Evolutionary conservation across 2,888 invertebrate genomes (phyloP).

Genomic region (Beris chalybata): DNA sequence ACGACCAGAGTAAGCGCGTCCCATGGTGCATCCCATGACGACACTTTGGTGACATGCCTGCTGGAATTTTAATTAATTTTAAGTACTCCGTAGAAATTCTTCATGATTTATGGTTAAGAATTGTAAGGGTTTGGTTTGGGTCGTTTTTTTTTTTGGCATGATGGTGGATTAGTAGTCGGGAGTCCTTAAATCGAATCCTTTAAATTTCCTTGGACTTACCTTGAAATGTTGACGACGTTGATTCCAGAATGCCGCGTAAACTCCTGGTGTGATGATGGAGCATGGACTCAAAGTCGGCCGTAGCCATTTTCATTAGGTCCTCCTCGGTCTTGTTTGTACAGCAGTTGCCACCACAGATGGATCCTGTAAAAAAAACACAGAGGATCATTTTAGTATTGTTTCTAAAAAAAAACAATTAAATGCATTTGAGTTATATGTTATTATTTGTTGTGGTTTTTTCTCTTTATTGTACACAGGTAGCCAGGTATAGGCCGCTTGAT

Average conservation of each 20-base stretch:
- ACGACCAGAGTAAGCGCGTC: not conserved
- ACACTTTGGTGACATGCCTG: not conserved
- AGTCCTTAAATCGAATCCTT: too few relatives aligned
- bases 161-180: too few relatives aligned
- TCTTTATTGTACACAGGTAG: not conserved
- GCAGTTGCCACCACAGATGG: conserved; percentile 54
- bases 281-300: conserved; percentile 65
- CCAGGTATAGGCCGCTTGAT: conserved; percentile 1
- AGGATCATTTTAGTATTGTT: too few relatives aligned
- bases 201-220: conserved; percentile 60
- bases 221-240: conserved; percentile 73
- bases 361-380: conserved; percentile 44
- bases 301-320: conserved; percentile 52
- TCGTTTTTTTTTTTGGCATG: too few relatives aligned
- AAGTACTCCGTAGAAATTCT: not conserved
- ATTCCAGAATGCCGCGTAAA: conserved; percentile 73
- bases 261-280: conserved; percentile 72
- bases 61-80: conserved; percentile 23
- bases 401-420: not conserved
- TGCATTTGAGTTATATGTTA: not conserved
- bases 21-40: conserved; percentile 7
- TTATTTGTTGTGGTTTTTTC: not conserved
- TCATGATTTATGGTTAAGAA: not conserved
- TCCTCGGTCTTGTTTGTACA: conserved; percentile 54
- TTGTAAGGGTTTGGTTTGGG: not conserved